Base-by-base conservation (phyloP, 2,797 vertebrate genomes). In the Semaprochilodus insignis region DNA sequence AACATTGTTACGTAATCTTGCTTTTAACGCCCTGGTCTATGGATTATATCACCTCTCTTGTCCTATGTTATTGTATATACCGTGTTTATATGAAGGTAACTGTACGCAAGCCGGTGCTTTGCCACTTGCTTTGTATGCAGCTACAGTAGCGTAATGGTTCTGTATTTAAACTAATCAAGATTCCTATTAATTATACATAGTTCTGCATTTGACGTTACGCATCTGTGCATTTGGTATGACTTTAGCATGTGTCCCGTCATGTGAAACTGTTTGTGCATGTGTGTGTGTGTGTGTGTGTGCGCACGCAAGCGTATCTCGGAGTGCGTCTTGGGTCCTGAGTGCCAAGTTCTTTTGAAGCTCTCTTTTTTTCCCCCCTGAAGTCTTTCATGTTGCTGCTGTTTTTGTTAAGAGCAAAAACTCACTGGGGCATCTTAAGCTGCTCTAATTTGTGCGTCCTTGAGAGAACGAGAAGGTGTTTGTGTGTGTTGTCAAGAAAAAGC, bases 371-470 rank as follows among this genome's bases (percentile, higher is more conserved):
- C 31, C 5, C 31, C 7, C 54, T 34, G 34, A 69, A 73, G 70
- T 77, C 78, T 85, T 85, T 85, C 80, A 73, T 81, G 78, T 81
- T 78, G 51, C 14, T 23, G 76, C 71, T 85, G 78, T 79, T 79
- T 85, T 82, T 82, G 65, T 79, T 82, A 85, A 82, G 69, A 71
- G 71, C 69, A 82, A 82, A 85, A 79, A 57, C 71, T 75, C 72
- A 82, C 65, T 65, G 71, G 62, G 83, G 79, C 62, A 69, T 81
- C 65, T 52, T 70, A 71, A 74, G 70, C 74, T 74, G 44, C 36
- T 79, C 74, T 85, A 78, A 85, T 84, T 84, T 84, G 75, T 76
- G 71, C 77, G 75, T 86, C 72, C 76, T 83, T 78, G 78, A 60
- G 67, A 74, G 54, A 52, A 73, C 57, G 72, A 59, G 72, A 80